These are phyloP conservation scores for Aradus depressus DNA, from an alignment of 2,888 invertebrate genomes.

Conservation along the genomic window DNA sequence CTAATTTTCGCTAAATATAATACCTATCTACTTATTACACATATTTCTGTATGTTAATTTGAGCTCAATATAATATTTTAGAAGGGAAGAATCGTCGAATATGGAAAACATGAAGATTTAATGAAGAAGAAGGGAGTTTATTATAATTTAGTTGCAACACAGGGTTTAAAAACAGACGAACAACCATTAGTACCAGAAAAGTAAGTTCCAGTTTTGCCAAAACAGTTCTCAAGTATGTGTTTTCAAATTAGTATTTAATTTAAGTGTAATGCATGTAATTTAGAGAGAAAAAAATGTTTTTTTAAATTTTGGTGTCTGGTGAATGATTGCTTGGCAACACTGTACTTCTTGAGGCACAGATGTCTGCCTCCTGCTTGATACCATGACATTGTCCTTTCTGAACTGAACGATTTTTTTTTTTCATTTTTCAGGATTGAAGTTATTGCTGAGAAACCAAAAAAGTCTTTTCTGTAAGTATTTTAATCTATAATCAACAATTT, in stretches of 20 bases:
- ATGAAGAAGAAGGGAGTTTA: constrained; percentile 52
- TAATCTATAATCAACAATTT: background rate
- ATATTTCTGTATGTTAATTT: too few relatives aligned
- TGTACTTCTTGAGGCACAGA: background rate
- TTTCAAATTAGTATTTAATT: too few relatives aligned
- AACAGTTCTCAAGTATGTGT: too few relatives aligned
- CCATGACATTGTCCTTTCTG: background rate
- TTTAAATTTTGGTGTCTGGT: too few relatives aligned
- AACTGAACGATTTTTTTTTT: background rate
- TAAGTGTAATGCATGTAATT: too few relatives aligned
- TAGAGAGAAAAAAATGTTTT: too few relatives aligned
- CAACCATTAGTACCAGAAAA: too few relatives aligned
- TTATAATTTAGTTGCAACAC: constrained; percentile 53
- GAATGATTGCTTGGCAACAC: background rate
- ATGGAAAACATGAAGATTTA: constrained; percentile 64
- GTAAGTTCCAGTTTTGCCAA: too few relatives aligned
- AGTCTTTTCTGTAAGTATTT: background rate
- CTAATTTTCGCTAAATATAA: too few relatives aligned
- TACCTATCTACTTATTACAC: too few relatives aligned
- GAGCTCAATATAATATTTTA: too few relatives aligned
- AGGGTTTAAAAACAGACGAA: constrained; percentile 32
- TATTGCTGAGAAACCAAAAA: background rate
- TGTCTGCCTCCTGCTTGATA: background rate
- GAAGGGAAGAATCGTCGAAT: constrained; percentile 56
- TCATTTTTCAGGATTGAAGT: background rate